Percentiles rank a stretch among this genome's conserved stretches.
These are phyloP conservation scores for Lycaon pictus DNA, from an alignment of 2,113 vertebrate genomes.

Conservation along the genomic window DNA sequence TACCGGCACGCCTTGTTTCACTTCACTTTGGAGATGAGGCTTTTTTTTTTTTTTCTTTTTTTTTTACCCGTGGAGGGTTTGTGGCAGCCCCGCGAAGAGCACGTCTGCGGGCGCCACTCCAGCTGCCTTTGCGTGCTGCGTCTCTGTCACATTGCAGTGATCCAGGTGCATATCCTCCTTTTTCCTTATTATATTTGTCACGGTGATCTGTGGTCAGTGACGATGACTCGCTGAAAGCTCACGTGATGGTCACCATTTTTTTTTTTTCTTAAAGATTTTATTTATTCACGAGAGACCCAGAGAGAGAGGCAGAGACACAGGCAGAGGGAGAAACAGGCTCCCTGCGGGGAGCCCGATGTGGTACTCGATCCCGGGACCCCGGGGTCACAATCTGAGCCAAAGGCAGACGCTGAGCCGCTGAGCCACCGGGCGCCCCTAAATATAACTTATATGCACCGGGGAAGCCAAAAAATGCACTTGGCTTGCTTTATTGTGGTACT, in stretches of 20 bases:
- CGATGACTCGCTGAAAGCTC: background rate
- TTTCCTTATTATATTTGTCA: background rate
- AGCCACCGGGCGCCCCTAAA: background rate
- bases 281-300: background rate
- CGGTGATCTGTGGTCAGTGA: background rate
- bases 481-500: background rate
- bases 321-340: background rate
- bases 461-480: background rate
- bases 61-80: too few relatives aligned
- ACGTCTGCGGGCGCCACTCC: background rate
- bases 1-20: fast-evolving
- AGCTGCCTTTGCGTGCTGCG: background rate
- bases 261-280: too few relatives aligned
- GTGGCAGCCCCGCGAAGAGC: background rate
- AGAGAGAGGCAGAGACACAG: background rate
- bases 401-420: background rate
- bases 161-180: background rate
- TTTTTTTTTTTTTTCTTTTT: too few relatives aligned
- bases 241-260: background rate
- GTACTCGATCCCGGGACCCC: background rate
- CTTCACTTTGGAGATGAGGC: background rate
- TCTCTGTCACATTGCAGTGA: background rate
- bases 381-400: background rate
- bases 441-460: background rate
- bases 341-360: background rate